These are phyloP conservation scores for Epinotia ramella DNA, from an alignment of 2,888 invertebrate genomes.

Conservation along the genomic window DNA sequence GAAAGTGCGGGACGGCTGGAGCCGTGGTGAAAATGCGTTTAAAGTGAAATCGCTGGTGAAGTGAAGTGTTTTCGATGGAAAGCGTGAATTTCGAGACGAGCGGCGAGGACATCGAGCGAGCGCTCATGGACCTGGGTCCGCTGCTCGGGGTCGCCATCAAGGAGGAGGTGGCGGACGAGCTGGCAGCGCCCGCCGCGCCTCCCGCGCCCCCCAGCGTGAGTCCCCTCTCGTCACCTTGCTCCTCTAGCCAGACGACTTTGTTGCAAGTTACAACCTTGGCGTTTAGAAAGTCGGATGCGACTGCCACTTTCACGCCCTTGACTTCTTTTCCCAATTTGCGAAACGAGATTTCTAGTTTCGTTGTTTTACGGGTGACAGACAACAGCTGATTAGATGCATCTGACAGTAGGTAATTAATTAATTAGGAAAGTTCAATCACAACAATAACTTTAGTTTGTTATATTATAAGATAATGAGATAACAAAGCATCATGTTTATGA, in stretches of 20 bases:
- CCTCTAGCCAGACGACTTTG: background rate
- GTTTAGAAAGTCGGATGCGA: constrained; percentile 37
- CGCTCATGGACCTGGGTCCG: constrained; percentile 79
- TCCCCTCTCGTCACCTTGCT: background rate
- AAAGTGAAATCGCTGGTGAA: constrained; percentile 57
- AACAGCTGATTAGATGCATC: constrained; percentile 35
- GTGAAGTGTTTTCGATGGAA: constrained; percentile 67
- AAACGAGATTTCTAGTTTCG: background rate
- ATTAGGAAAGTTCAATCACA: constrained; percentile 12
- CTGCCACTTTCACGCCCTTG: constrained; percentile 36
- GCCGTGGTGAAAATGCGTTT: constrained; percentile 63
- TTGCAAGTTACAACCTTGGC: constrained; percentile 15
- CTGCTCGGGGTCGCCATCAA: constrained; percentile 81
- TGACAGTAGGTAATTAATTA: constrained; percentile 31
- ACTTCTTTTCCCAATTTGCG: constrained; percentile 4
- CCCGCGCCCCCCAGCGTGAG: constrained; percentile 65
- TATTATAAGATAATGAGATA: no score
- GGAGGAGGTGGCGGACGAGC: constrained; percentile 76
- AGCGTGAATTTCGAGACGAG: constrained; percentile 73
- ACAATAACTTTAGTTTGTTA: no score
- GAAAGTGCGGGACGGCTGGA: constrained; percentile 66
- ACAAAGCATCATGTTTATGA: no score
- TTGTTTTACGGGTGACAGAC: constrained; percentile 28
- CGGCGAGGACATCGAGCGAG: constrained; percentile 80
- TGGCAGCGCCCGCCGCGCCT: constrained; percentile 56